Evolutionary conservation across 2,113 vertebrate species (phyloP), one percentile per base, ranked within the genome.

Genomic region (Dolichallabes microphthalmus): DNA sequence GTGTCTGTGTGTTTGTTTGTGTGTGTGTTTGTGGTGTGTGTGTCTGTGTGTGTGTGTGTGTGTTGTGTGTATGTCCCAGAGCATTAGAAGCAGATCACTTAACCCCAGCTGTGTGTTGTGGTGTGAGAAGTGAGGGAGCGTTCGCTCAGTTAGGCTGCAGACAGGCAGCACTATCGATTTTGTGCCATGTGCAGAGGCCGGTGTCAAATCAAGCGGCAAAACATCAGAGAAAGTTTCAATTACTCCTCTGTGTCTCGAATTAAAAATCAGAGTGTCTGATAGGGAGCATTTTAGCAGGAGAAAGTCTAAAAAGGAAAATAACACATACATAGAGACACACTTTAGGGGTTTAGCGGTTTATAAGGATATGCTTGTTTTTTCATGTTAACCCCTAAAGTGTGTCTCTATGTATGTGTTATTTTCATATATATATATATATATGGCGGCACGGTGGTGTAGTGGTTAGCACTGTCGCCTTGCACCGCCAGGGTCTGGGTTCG

Each of bases 181-280:
- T 97, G 93, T 97, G 96, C 97, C 96, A 96, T 95, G 94, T 94
- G 94, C 93, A 94, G 96, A 95, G 95, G 92, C 92, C 92, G 90
- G 95, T 95, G 93, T 96, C 96, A 97, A 94, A 90, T 27, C 3
- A 93, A 94, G 94, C 77, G 2, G 93, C 74, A 68, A 90, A 86
- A 93, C 92, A 93, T 55, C 83, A 92, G 91, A 93, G 93, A 95
- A 96, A 90, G 87, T 96, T 96, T 97, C 96, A 96, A 96, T 97
- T 97, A 96, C 93, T 25, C 89, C 93, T 94, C 92, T 91, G 91
- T 88, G 89, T 84, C 88, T 91, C 88, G 92, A 94, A 94, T 93
- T 89, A 93, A 91, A 91, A 90, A 85, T 86, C 88, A 90, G 89
- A 91, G 86, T 77, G 57, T 90, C 64, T 82, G 81, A 82, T 82